Conservation (phyloP, 2,888 invertebrate species). For the Coelopa pilipes region DNA sequence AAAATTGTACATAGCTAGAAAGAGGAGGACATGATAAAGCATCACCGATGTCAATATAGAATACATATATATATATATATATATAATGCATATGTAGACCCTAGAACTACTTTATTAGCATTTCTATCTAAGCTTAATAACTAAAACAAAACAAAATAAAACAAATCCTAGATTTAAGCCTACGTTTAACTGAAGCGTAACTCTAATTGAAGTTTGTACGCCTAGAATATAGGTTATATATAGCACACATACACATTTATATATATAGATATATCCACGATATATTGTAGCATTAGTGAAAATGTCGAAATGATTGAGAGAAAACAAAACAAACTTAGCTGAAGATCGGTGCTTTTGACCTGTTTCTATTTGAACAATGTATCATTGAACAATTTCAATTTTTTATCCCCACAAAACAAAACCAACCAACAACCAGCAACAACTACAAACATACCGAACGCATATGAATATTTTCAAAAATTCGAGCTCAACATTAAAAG, state of each 20-base stretch:
- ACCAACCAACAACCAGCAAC: conserved; percentile 16
- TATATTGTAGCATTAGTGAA: conserved; percentile 50
- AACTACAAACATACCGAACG: conserved; percentile 37
- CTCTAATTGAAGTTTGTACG: conserved; percentile 13
- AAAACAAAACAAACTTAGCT: conserved; percentile 65
- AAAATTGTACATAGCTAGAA: background rate
- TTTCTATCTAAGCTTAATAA: conserved; percentile 32
- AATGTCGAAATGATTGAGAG: conserved; percentile 34
- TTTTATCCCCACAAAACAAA: conserved; percentile 25
- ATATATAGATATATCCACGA: conserved; percentile 52
- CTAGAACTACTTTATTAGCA: conserved; percentile 21
- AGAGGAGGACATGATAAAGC: background rate
- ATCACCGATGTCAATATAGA: background rate
- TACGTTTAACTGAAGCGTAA: background rate
- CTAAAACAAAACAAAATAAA: conserved; percentile 13
- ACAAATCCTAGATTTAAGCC: background rate
- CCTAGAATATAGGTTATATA: conserved; percentile 14
- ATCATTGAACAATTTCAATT: conserved; percentile 57
- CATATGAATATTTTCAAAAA: conserved; percentile 33
- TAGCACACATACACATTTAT: conserved; percentile 45
- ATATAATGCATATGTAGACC: conserved; percentile 11
- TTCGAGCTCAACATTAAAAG: conserved; percentile 36
- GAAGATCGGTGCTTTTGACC: conserved; percentile 69
- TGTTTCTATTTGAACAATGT: conserved; percentile 67
- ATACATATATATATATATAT: conserved; percentile 16